phyloP scores from a whole-genome alignment of 2,113 vertebrate species.

The Nicator chloris region DNA sequence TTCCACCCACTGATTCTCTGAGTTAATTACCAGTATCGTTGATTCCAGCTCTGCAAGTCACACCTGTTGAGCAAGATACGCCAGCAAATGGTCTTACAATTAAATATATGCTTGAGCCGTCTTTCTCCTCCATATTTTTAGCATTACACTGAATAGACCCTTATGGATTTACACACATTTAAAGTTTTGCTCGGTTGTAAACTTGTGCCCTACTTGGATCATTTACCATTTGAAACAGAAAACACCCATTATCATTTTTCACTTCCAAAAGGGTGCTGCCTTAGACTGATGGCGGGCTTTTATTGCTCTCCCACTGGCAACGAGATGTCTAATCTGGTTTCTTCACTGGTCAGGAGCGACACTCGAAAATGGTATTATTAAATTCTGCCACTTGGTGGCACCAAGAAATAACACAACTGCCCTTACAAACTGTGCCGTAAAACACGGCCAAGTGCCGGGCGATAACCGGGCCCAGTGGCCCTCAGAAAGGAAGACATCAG shows the following conservation, averaged over 20 bases:
- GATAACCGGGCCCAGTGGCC: background rate
- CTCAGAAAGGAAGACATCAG: background rate
- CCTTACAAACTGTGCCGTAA: background rate
- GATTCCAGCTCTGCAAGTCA: background rate
- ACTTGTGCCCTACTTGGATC: background rate
- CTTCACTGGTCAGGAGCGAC: fast-evolving
- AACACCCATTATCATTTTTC: background rate
- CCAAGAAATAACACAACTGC: slow-evolving; percentile 52
- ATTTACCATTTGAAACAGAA: background rate
- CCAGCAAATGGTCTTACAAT: background rate
- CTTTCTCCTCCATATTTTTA: background rate
- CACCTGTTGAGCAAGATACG: background rate
- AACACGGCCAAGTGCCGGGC: background rate
- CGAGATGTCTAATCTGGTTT: fast-evolving
- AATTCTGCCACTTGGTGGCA: slow-evolving; percentile 68
- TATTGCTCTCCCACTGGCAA: background rate
- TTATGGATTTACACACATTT: fast-evolving
- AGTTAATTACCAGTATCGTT: background rate
- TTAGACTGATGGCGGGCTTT: no score
- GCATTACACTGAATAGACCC: background rate
- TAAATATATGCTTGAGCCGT: background rate
- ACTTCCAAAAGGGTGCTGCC: background rate
- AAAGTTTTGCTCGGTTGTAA: background rate
- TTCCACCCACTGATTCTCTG: background rate
- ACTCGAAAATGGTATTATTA: background rate